A percentile compares a stretch with the other conserved stretches of the same genome.
Conservation (phyloP, 2,797 vertebrate species). For the Psittacula derbiana region DNA sequence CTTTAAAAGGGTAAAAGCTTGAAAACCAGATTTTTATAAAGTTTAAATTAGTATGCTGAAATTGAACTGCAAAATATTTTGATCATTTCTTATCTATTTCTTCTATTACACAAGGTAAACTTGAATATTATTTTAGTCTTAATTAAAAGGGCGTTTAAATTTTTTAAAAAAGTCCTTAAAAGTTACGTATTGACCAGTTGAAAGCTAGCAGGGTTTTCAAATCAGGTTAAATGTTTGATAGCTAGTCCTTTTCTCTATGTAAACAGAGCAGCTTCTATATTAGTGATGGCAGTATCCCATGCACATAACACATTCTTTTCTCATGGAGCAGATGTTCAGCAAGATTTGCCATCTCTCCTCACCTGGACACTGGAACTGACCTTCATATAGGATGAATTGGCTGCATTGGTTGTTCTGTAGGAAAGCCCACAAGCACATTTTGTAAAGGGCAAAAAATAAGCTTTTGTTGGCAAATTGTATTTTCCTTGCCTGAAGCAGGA, state of each 20-base stretch:
- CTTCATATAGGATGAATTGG: not conserved
- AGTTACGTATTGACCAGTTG: not conserved
- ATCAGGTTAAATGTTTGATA: not conserved
- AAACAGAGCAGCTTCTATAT: not conserved
- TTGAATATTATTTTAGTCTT: not conserved
- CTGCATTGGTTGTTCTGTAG: not conserved
- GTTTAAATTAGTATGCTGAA: not conserved
- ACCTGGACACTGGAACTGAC: not conserved
- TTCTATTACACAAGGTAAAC: not conserved
- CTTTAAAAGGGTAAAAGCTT: slow-evolving; percentile 82
- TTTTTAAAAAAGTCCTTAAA: not conserved
- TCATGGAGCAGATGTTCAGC: not conserved
- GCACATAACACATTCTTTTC: not conserved
- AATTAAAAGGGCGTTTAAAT: not conserved
- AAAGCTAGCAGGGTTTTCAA: not conserved
- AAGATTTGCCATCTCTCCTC: not conserved
- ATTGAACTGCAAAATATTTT: not conserved
- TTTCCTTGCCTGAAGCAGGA: slow-evolving; percentile 12
- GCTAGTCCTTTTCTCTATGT: not conserved
- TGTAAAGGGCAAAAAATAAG: not conserved
- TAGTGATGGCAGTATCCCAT: fast-evolving
- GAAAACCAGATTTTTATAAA: not conserved
- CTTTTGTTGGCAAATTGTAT: not conserved
- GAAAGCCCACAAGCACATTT: not conserved
- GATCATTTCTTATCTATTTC: not conserved